A percentile compares a stretch with the other conserved stretches of the same genome.
These are phyloP conservation scores for Pteronura brasiliensis DNA, from an alignment of 2,113 vertebrate genomes.

Conservation along the genomic window DNA sequence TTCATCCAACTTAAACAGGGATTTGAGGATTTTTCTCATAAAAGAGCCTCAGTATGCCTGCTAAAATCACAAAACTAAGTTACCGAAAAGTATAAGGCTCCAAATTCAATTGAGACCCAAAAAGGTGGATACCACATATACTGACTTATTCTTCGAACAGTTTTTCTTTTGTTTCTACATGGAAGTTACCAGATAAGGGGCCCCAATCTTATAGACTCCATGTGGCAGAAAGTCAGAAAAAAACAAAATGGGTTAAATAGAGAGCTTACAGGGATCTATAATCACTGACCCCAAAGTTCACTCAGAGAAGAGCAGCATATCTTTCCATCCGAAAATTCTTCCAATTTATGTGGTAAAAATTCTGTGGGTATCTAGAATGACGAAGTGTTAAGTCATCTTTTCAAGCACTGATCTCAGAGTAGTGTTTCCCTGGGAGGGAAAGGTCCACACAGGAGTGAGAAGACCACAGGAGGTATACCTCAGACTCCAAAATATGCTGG, in stretches of 20 bases:
- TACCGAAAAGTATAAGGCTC: background rate
- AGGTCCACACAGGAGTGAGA: background rate
- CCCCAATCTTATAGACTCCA: background rate
- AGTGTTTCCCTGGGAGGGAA: background rate
- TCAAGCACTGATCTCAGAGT: background rate
- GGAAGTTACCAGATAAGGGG: background rate
- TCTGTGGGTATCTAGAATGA: background rate
- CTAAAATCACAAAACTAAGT: background rate
- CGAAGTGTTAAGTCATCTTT: background rate
- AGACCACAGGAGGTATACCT: background rate
- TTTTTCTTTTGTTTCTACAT: background rate
- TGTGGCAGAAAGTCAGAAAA: background rate
- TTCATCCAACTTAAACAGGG: background rate
- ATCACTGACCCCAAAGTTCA: background rate
- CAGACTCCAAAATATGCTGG: background rate
- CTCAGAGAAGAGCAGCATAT: background rate
- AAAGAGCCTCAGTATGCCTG: background rate
- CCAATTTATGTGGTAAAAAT: background rate
- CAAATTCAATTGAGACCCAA: background rate
- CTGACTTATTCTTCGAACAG: background rate
- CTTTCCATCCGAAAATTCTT: conserved; percentile 6
- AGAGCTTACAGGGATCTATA: background rate
- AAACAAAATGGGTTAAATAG: background rate
- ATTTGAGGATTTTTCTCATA: background rate
- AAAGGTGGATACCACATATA: background rate